phyloP scores from a whole-genome alignment of 2,797 vertebrate species.

The Steatocranus sp. region DNA sequence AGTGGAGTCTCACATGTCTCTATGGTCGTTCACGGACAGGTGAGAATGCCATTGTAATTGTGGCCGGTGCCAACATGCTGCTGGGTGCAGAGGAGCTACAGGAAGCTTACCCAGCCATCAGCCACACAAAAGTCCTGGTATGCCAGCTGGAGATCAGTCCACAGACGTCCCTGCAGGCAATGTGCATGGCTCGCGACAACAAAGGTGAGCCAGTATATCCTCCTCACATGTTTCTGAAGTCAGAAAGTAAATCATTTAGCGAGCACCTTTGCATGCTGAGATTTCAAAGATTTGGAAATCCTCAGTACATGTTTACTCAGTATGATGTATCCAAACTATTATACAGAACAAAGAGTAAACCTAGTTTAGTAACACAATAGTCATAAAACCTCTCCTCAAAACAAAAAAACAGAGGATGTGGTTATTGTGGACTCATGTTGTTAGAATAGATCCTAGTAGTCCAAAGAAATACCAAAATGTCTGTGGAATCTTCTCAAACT shows the following conservation, averaged over 20 bases:
- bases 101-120: slow-evolving; percentile 73
- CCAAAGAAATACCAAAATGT: background rate
- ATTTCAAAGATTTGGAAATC: background rate
- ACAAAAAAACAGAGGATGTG: background rate
- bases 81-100: slow-evolving; percentile 82
- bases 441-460: background rate
- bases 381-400: background rate
- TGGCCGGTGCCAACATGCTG: slow-evolving; percentile 93
- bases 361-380: background rate
- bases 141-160: slow-evolving; percentile 92
- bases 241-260: background rate
- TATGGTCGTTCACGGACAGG: slow-evolving; percentile 67
- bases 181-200: slow-evolving; percentile 81
- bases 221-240: background rate
- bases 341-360: background rate
- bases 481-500: background rate
- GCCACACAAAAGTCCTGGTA: slow-evolving; percentile 83
- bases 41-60: slow-evolving; percentile 94
- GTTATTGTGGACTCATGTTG: background rate
- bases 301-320: background rate
- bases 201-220: slow-evolving; percentile 77
- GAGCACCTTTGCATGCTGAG: background rate
- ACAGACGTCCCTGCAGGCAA: slow-evolving; percentile 81
- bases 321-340: background rate
- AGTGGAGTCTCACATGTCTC: background rate